phyloP scores from a whole-genome alignment of 2,888 invertebrate species.

The Ditylenchus weischeri region DNA sequence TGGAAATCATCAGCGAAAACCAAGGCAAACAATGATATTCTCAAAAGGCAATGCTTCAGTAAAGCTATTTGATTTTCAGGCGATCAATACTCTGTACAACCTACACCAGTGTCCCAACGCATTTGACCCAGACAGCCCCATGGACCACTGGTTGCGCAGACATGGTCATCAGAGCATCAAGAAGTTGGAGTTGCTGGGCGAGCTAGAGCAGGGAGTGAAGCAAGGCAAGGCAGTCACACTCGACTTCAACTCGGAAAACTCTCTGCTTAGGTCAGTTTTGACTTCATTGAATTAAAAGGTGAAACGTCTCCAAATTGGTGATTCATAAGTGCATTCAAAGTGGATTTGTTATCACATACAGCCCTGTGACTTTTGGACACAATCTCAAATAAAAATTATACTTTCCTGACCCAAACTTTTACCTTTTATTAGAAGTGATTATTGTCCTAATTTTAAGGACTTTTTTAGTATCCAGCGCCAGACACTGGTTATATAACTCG shows the following conservation, averaged over 20 bases:
- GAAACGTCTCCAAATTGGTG: too few relatives aligned
- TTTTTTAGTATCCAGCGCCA: too few relatives aligned
- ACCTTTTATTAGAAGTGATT: too few relatives aligned
- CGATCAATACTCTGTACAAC: conserved; percentile 85
- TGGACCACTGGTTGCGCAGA: conserved; percentile 84
- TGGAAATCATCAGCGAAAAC: not conserved
- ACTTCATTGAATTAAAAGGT: not conserved
- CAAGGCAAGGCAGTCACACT: conserved; percentile 14
- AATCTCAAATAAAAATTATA: too few relatives aligned
- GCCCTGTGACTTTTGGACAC: too few relatives aligned
- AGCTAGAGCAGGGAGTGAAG: conserved; percentile 58
- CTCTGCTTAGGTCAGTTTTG: conserved; percentile 26
- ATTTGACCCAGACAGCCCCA: conserved; percentile 68
- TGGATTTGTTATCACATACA: too few relatives aligned
- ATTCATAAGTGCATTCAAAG: too few relatives aligned
- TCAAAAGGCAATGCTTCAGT: too few relatives aligned
- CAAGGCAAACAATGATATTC: conserved; percentile 19
- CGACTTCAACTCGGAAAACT: conserved; percentile 38
- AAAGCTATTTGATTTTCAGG: conserved; percentile 61
- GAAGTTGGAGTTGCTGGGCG: conserved; percentile 69
- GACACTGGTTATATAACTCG: too few relatives aligned
- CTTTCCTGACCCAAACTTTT: too few relatives aligned
- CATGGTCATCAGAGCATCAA: conserved; percentile 78
- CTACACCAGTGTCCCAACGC: conserved; percentile 68
- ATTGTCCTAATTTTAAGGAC: too few relatives aligned